Evolutionary conservation across 64 coral and sea anemone genomes (phyloP), one percentile per base, ranked within the genome.

Genomic region (Pachyseris speciosa): DNA sequence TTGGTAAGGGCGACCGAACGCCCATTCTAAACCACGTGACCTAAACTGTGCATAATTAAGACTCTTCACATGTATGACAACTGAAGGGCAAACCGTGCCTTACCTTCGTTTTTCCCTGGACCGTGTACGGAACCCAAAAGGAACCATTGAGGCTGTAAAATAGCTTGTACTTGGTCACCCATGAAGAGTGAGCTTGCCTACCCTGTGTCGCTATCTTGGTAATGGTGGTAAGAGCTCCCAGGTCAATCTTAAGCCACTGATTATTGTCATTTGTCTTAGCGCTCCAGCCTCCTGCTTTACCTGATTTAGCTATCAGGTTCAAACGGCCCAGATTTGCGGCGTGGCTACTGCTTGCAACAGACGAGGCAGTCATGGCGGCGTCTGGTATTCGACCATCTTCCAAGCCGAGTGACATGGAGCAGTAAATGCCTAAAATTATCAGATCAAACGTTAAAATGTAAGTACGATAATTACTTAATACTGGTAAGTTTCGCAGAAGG

Each of bases 171-270:
- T 55, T 83, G 9, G 52, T 83, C 28, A 37, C 13, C 79, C 79
- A 83, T 16, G 61, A 17, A 38, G 29, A 8, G 1, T 9, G 0
- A 27, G 61, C 52, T 44, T 83, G 79, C 38, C 79, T 59, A 38
- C 79, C 79, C 63, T 83, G 79, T 2, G 79, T 83, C 16, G 52
- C 79, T 24, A 83, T 53, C 26, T 66, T 59, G 1, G 79, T 83
- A 41, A 64, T 53, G 34, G 52, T 83, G 4, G 79, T 83, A 19
- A 17, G 79, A 61, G 15, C 38, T 26, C 34, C 52, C 13, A 83
- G 60, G 36, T 83, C 53, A 19, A 83, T 39, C 51, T 83, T 32
- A 1, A 83, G 31, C 53, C 60, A 83, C n/a, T 83, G 52, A 9
- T 83, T 63, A 33, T 57, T 36, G 79, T 83, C 15, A 63, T 64